Base-by-base conservation (phyloP, 2,113 vertebrate species). In the Balaenoptera acutorostrata region DNA sequence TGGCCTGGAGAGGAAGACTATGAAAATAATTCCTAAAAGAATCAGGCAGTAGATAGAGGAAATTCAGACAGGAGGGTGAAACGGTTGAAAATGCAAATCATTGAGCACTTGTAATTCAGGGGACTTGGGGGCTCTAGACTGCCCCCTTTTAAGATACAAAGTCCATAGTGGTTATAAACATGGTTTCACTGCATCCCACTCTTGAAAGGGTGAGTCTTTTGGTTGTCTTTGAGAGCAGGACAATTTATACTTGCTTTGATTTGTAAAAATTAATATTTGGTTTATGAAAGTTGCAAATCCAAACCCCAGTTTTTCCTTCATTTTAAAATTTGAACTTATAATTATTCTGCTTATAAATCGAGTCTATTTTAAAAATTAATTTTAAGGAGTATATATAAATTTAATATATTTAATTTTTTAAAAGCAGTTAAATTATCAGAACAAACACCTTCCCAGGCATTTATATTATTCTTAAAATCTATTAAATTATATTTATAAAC, bases 361-460 rank as follows among this genome's bases (percentile, higher is more conserved):
- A 91, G 6, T 69, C 25, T 46, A 87, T n/a, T 95, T 71, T 74
- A 92, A 88, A 75, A 92, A 77, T 72, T 85, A 94, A 85, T 68
- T 88, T 83, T 72, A 92, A 68, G 61, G 55, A 64, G 0, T 8
- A 72, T 44, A 71, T 52, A 44, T 66, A 84, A 80, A 85, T 71
- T 86, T 88, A 86, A 44, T 63, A 27, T 66, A 39, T 74, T 52
- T 86, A 23, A 68, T 74, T 61, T 44, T 87, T 92, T 84, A 64
- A 72, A 74, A 81, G 23, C 17, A 74, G 57, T 72, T 66, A 81
- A 66, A 72, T 72, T 68, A 89, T 89, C 25, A 72, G 36, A 92
- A 77, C 12, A 93, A 93, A 64, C 1, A 89, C 9, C 39, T 66
- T 68, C 21, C 21, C 4, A 78, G 91, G 27, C 39, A 55, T 89